Conservation (phyloP, 2,888 invertebrate genomes). For the Bhutanitis thaidina region DNA sequence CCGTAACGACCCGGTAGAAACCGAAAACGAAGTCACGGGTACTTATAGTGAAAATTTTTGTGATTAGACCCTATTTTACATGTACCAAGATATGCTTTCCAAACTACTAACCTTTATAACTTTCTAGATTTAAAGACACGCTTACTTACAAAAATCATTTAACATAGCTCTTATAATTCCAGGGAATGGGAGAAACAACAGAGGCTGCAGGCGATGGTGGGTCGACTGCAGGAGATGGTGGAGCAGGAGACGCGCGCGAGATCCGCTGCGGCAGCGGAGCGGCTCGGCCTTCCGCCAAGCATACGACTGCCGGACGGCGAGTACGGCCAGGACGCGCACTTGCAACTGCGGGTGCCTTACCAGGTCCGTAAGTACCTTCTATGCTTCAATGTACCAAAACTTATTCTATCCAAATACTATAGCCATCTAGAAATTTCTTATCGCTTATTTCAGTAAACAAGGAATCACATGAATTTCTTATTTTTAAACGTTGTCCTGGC, state of each 20-base stretch:
- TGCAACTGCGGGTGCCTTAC: conserved; percentile 82
- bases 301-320: conserved; percentile 84
- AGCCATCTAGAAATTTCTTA: too few species aligned
- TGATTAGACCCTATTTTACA: too few species aligned
- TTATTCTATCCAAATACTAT: too few species aligned
- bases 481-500: too few species aligned
- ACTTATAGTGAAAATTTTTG: not conserved
- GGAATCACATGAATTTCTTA: too few species aligned
- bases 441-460: too few species aligned
- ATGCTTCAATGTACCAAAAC: not conserved
- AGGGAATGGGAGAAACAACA: conserved; percentile 85
- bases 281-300: conserved; percentile 81
- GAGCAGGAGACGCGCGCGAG: conserved; percentile 74
- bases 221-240: conserved; percentile 74
- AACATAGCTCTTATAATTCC: conserved; percentile 36
- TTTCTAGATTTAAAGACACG: too few species aligned
- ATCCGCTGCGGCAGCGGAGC: conserved; percentile 71
- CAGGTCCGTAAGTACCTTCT: conserved; percentile 66
- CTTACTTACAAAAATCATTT: not conserved
- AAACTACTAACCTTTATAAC: too few species aligned
- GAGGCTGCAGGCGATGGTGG: conserved; percentile 77
- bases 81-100: too few species aligned
- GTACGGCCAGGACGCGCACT: conserved; percentile 81
- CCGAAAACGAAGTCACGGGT: not conserved
- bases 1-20: too few species aligned